These are phyloP conservation scores for Volucella zonaria DNA, from an alignment of 2,888 invertebrate genomes.

Conservation along the genomic window DNA sequence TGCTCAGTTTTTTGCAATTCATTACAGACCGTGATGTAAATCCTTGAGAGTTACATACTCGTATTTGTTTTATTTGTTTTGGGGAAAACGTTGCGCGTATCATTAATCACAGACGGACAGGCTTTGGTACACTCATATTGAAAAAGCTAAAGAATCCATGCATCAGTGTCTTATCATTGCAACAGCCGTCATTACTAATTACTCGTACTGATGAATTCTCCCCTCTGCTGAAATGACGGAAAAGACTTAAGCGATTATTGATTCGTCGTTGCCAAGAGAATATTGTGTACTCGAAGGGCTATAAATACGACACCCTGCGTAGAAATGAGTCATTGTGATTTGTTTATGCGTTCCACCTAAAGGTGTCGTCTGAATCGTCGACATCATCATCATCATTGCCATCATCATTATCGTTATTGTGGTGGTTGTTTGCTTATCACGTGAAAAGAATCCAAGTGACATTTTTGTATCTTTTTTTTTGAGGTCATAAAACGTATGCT, in stretches of 20 bases:
- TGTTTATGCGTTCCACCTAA: slow-evolving; percentile 67
- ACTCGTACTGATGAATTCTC: slow-evolving; percentile 20
- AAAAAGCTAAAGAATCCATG: slow-evolving; percentile 3
- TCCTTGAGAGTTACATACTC: background rate
- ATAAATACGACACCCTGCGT: slow-evolving; percentile 50
- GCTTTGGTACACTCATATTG: slow-evolving; percentile 7
- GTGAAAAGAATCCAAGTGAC: slow-evolving; percentile 72
- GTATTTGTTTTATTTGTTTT: background rate
- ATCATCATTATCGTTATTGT: background rate
- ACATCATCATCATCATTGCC: slow-evolving; percentile 1
- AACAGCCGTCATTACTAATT: slow-evolving; percentile 41
- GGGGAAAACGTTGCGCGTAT: slow-evolving; percentile 2
- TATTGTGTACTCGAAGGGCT: slow-evolving; percentile 51
- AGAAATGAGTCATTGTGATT: slow-evolving; percentile 54
- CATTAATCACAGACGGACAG: slow-evolving; percentile 41
- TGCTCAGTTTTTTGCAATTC: slow-evolving; percentile 49
- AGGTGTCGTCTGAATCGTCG: slow-evolving; percentile 59
- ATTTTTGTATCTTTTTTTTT: slow-evolving; percentile 58
- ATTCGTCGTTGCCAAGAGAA: slow-evolving; percentile 67
- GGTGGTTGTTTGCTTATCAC: slow-evolving; percentile 49
- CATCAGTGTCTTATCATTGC: slow-evolving; percentile 46
- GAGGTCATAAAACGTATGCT: slow-evolving; percentile 69
- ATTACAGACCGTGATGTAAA: slow-evolving; percentile 59
- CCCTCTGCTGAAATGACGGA: slow-evolving; percentile 21
- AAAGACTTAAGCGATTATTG: slow-evolving; percentile 59